A percentile compares a stretch with the other conserved stretches of the same genome.
Evolutionary conservation across 1,140 invertebrate genomes (phyloP).

Genomic region (Solenopsis invicta): DNA sequence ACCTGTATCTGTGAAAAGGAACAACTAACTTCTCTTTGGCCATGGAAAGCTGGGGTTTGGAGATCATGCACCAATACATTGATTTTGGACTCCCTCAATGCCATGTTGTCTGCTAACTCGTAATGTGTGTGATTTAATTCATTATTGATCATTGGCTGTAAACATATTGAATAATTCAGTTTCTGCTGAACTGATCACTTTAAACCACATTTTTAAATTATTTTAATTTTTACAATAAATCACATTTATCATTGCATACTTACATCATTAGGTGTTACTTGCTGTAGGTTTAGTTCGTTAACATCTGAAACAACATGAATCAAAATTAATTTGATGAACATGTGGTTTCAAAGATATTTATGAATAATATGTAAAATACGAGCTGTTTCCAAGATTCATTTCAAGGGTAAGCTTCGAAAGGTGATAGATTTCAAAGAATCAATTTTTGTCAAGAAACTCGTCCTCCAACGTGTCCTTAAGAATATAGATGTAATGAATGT

Average conservation of each 20-base stretch:
- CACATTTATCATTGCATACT: conserved; percentile 54
- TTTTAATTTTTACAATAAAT: conserved; percentile 16
- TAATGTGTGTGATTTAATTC: conserved; percentile 78
- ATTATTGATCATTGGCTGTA: conserved; percentile 78
- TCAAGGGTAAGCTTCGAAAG: too few species aligned
- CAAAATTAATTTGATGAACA: conserved; percentile 20
- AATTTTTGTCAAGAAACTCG: too few species aligned
- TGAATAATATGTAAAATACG: background rate
- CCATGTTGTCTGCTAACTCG: conserved; percentile 79
- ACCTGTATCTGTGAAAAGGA: conserved; percentile 83
- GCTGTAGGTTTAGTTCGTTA: conserved; percentile 74
- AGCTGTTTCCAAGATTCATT: too few species aligned
- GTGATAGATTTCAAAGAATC: too few species aligned
- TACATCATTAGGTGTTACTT: conserved; percentile 77
- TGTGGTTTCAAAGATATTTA: background rate
- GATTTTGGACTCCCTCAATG: conserved; percentile 81
- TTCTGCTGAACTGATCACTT: background rate
- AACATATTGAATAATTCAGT: conserved; percentile 24
- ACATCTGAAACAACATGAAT: conserved; percentile 57
- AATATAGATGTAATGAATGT: too few species aligned
- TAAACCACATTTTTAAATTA: background rate
- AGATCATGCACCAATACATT: conserved; percentile 82
- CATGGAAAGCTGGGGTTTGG: conserved; percentile 76
- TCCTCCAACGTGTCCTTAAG: too few species aligned
- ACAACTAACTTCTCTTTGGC: conserved; percentile 77